Conservation (phyloP, 2,113 vertebrate genomes). For the Datnioides undecimradiatus region DNA sequence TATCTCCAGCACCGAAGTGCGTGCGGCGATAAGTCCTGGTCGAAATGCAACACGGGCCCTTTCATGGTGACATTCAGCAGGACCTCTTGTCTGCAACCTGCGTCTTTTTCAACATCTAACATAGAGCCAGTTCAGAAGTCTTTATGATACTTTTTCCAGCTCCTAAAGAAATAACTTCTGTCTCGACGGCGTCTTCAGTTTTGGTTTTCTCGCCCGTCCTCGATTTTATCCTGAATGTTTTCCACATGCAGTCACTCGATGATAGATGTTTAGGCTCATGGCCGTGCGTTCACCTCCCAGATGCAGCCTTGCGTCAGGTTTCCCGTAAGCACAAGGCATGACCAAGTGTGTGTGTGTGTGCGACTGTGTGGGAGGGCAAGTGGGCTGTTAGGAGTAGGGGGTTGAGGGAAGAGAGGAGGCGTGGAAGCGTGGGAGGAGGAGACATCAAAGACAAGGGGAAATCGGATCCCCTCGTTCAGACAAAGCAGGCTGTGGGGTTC, state of each 20-base stretch:
- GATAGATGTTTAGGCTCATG: conserved; percentile 31
- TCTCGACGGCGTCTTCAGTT: neutral
- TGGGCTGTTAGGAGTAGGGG: neutral
- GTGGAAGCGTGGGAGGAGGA: conserved; percentile 70
- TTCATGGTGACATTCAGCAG: too few relatives aligned
- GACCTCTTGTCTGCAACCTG: neutral
- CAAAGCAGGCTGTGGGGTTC: conserved; percentile 67
- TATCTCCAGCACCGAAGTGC: too few relatives aligned
- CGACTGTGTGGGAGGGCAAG: conserved; percentile 36
- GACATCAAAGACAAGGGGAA: conserved; percentile 79
- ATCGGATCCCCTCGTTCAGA: conserved; percentile 71
- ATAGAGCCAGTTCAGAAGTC: too few relatives aligned
- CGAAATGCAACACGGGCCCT: neutral
- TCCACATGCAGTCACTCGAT: conserved; percentile 49
- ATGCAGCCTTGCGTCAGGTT: conserved; percentile 67
- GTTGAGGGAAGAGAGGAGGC: conserved; percentile 26
- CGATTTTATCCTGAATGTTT: conserved; percentile 27
- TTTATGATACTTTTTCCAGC: too few relatives aligned
- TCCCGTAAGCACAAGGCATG: conserved; percentile 45
- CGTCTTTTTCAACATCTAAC: neutral
- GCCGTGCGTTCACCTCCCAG: conserved; percentile 46
- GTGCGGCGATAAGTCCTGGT: neutral
- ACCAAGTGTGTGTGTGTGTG: conserved; percentile 20
- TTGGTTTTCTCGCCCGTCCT: neutral
- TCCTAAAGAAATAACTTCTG: neutral